Conservation (phyloP, 2,888 invertebrate genomes). For the Drosophila algonquin region DNA sequence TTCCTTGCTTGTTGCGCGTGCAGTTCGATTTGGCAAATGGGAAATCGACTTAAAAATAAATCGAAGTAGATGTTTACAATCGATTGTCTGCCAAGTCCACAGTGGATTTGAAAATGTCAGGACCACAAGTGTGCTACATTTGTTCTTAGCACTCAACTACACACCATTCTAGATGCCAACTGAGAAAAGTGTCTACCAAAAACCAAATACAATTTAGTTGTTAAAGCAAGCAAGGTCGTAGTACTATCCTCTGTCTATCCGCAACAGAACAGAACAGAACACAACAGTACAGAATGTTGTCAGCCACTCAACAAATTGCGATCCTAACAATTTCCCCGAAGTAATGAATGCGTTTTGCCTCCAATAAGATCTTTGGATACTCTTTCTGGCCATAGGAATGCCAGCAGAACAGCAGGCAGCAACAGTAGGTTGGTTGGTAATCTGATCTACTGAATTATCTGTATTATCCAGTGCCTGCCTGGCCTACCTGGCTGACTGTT, state of each 20-base stretch:
- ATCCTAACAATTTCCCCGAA: too few species aligned
- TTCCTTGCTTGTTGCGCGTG: neutral
- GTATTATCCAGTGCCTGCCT: slow-evolving; percentile 60
- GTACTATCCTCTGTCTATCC: slow-evolving; percentile 1
- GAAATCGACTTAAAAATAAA: slow-evolving; percentile 62
- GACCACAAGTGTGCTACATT: slow-evolving; percentile 62
- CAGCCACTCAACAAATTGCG: neutral
- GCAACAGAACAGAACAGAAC: too few species aligned
- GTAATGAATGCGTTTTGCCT: too few species aligned
- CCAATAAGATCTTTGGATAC: slow-evolving; percentile 21
- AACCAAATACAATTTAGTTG: slow-evolving; percentile 24
- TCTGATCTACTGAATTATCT: slow-evolving; percentile 62
- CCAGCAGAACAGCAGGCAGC: too few species aligned
- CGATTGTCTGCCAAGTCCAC: slow-evolving; percentile 51
- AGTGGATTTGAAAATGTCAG: slow-evolving; percentile 65
- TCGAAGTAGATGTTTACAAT: slow-evolving; percentile 48
- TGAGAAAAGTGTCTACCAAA: slow-evolving; percentile 18
- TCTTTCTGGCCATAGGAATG: slow-evolving; percentile 9
- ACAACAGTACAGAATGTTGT: too few species aligned
- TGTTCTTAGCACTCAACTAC: slow-evolving; percentile 15
- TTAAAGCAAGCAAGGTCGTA: slow-evolving; percentile 38
- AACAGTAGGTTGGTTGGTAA: slow-evolving; percentile 34
- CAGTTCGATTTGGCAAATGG: slow-evolving; percentile 29
- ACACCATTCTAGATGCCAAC: slow-evolving; percentile 34
- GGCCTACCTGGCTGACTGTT: slow-evolving; percentile 39